phyloP scores from a whole-genome alignment of 1,140 invertebrate genomes.

The Drosophila lacteicornis region DNA sequence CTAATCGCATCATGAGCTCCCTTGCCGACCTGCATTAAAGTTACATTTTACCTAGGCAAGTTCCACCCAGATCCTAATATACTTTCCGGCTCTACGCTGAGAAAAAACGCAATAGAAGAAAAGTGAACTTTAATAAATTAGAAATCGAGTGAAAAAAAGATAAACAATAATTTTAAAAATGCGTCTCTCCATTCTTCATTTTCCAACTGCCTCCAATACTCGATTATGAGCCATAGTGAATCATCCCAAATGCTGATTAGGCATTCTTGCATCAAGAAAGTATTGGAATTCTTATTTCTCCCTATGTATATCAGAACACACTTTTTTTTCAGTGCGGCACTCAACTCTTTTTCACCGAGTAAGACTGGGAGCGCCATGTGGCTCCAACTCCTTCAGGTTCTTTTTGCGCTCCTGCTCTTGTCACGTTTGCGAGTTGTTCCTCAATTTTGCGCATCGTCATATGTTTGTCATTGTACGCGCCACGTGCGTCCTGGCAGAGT shows the following conservation, averaged over 20 bases:
- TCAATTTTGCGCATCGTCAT: conserved; percentile 74
- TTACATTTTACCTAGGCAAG: conserved; percentile 39
- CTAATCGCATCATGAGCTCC: conserved; percentile 44
- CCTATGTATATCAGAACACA: too few species aligned
- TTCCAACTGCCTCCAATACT: too few species aligned
- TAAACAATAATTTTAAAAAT: too few species aligned
- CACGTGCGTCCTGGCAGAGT: conserved; percentile 43
- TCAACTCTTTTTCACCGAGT: conserved; percentile 16
- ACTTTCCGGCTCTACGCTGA: background rate
- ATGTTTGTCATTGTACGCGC: conserved; percentile 57
- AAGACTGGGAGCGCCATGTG: background rate
- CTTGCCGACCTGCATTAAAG: conserved; percentile 53
- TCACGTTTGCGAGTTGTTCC: conserved; percentile 72
- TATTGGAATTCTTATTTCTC: background rate
- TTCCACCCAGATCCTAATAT: background rate
- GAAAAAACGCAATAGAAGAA: background rate
- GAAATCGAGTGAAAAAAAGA: too few species aligned
- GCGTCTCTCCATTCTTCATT: too few species aligned
- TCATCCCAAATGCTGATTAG: too few species aligned
- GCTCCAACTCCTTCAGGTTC: conserved; percentile 19
- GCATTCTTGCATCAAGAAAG: too few species aligned
- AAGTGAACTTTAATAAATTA: background rate
- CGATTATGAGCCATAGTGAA: too few species aligned
- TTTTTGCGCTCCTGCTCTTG: conserved; percentile 45
- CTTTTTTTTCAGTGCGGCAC: background rate